These are phyloP conservation scores for Rutpela maculata DNA, from an alignment of 2,888 invertebrate genomes.

Conservation along the genomic window DNA sequence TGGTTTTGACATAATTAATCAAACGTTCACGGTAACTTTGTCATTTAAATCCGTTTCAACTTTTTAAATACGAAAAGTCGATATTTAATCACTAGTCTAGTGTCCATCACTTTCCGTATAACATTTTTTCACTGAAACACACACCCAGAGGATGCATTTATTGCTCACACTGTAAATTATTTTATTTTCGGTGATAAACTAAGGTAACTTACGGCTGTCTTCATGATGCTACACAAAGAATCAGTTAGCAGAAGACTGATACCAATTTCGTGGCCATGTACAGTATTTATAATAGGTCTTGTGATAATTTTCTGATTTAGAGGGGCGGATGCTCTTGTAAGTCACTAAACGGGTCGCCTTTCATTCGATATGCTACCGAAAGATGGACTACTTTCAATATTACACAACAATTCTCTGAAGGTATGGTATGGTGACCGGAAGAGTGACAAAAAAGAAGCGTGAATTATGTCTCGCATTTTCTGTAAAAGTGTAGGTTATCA, in stretches of 20 bases:
- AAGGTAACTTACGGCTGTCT: constrained; percentile 66
- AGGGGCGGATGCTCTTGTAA: constrained; percentile 63
- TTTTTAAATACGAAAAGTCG: too few species aligned
- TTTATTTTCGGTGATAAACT: background rate
- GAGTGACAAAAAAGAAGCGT: constrained; percentile 31
- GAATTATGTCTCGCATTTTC: constrained; percentile 15
- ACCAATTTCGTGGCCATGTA: constrained; percentile 51
- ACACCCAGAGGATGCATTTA: background rate
- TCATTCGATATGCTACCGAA: constrained; percentile 63
- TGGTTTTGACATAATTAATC: too few species aligned
- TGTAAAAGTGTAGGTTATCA: constrained; percentile 17
- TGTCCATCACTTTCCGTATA: background rate
- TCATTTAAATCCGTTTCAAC: too few species aligned
- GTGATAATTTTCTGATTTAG: constrained; percentile 57
- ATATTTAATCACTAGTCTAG: background rate
- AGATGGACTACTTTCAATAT: constrained; percentile 67
- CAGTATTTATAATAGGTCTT: constrained; percentile 66
- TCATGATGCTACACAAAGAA: constrained; percentile 65
- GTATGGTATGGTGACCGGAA: constrained; percentile 54
- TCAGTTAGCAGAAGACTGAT: constrained; percentile 69
- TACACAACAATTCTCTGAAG: constrained; percentile 56
- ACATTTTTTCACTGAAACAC: background rate
- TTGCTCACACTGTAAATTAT: background rate
- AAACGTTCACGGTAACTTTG: too few species aligned
- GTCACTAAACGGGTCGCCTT: constrained; percentile 59